phyloP scores from a whole-genome alignment of 2,797 vertebrate genomes.

The Chiroxiphia lanceolata region DNA sequence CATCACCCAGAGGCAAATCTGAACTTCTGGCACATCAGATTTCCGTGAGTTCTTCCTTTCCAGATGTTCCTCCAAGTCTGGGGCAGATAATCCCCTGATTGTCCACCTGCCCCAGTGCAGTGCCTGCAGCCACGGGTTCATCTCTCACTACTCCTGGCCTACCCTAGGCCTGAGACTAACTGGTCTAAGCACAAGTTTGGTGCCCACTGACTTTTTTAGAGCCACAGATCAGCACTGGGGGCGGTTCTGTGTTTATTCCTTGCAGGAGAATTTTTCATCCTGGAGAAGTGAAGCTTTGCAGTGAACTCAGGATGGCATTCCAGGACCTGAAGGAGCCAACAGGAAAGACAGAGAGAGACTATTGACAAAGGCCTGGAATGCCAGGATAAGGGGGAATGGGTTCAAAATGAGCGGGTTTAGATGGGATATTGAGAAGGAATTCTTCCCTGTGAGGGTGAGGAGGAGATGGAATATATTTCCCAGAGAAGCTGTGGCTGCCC shows the following conservation, averaged over 20 bases:
- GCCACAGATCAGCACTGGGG: neutral
- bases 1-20: neutral
- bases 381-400: neutral
- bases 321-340: neutral
- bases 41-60: neutral
- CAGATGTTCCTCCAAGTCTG: neutral
- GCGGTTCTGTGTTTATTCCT: neutral
- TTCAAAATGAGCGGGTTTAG: neutral
- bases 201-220: neutral
- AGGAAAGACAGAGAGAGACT: neutral
- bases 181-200: neutral
- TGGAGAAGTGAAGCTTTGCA: neutral
- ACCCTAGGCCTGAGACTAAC: neutral
- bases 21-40: neutral
- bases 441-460: neutral
- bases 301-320: neutral
- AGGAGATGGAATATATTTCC: neutral
- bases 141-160: accelerated
- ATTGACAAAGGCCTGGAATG: neutral
- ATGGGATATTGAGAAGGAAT: neutral
- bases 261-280: neutral
- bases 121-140: neutral
- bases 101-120: neutral
- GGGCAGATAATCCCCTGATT: too few species aligned
- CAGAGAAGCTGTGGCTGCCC: neutral